These are phyloP conservation scores for Alca torda DNA, from an alignment of 2,797 vertebrate species.

Conservation along the genomic window DNA sequence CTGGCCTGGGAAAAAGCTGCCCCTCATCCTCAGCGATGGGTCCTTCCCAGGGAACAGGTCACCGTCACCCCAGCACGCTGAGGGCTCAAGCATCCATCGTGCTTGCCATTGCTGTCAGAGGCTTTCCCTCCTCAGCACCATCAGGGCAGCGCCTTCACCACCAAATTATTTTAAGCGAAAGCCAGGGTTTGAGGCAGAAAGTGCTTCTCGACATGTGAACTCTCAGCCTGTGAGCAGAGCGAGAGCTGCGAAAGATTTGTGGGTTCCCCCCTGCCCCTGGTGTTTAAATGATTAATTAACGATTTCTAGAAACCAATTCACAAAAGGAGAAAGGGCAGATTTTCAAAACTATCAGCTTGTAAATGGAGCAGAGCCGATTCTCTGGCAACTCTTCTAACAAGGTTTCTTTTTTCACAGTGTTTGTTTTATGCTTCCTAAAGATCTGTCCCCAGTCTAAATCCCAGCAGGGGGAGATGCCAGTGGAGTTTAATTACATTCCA, in stretches of 20 bases:
- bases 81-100: fast-evolving
- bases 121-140: not conserved
- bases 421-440: slow-evolving; percentile 50
- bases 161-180: not conserved
- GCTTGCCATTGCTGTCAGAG: not conserved
- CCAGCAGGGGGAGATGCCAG: slow-evolving; percentile 61
- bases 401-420: slow-evolving; percentile 35
- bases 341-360: slow-evolving; percentile 44
- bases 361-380: slow-evolving; percentile 31
- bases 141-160: not conserved
- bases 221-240: not conserved
- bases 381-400: slow-evolving; percentile 55
- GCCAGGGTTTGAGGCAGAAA: not conserved
- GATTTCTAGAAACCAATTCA: slow-evolving; percentile 38
- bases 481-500: slow-evolving; percentile 74
- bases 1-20: not conserved
- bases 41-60: not conserved
- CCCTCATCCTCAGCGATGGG: not conserved
- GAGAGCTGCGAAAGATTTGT: not conserved
- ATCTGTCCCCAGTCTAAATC: slow-evolving; percentile 61
- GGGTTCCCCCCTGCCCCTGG: not conserved
- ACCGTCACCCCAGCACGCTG: fast-evolving
- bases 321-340: slow-evolving; percentile 35
- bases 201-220: not conserved
- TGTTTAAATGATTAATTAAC: slow-evolving; percentile 51